phyloP scores from a whole-genome alignment of 2,888 invertebrate genomes.

The Chloromyia formosa region DNA sequence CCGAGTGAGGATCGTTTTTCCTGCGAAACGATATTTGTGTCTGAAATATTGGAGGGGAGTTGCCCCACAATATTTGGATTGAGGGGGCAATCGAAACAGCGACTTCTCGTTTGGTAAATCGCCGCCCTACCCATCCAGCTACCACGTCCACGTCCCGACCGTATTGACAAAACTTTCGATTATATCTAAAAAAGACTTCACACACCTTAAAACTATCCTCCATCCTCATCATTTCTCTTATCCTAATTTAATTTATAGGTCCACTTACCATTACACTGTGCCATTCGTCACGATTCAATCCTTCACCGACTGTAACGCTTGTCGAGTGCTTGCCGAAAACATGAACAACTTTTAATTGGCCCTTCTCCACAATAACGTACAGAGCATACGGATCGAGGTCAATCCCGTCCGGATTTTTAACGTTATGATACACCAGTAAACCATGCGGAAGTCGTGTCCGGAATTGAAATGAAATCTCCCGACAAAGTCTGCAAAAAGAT shows the following conservation, averaged over 20 bases:
- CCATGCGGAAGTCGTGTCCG: conserved; percentile 89
- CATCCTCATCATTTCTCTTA: not conserved
- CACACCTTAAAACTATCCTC: conserved; percentile 3
- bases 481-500: conserved; percentile 72
- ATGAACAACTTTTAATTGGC: conserved; percentile 90
- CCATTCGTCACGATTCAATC: conserved; percentile 89
- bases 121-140: too few species aligned
- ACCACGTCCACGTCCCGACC: too few species aligned
- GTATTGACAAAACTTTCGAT: too few species aligned
- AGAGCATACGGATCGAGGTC: conserved; percentile 87
- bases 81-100: too few species aligned
- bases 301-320: conserved; percentile 83
- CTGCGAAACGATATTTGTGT: too few species aligned
- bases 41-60: too few species aligned
- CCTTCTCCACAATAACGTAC: conserved; percentile 91
- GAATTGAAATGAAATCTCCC: conserved; percentile 89
- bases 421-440: conserved; percentile 87
- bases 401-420: conserved; percentile 82
- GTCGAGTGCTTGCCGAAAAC: conserved; percentile 90
- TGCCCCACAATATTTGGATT: too few species aligned
- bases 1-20: too few species aligned
- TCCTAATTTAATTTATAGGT: too few species aligned
- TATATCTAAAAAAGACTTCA: too few species aligned
- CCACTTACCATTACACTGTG: conserved; percentile 82
- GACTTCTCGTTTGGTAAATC: too few species aligned